phyloP scores from a whole-genome alignment of 2,888 invertebrate genomes.

The Rhagonycha lutea region DNA sequence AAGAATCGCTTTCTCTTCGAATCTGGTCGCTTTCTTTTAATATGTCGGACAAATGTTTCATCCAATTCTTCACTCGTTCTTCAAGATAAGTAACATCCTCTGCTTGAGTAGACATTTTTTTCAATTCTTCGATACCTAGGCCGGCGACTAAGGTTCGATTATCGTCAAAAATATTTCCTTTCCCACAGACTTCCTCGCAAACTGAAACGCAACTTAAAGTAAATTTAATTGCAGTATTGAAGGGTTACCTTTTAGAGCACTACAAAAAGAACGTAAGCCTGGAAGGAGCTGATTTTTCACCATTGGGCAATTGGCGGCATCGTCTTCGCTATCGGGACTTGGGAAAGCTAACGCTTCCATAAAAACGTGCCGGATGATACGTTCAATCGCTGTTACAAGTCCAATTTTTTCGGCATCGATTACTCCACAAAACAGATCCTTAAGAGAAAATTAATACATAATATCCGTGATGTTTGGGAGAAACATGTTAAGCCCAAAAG shows the following conservation, averaged over 20 bases:
- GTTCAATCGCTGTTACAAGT: conserved; percentile 83
- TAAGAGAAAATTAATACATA: conserved; percentile 5
- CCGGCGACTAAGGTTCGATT: conserved; percentile 65
- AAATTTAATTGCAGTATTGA: neutral
- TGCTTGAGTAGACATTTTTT: conserved; percentile 70
- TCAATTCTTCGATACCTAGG: conserved; percentile 68
- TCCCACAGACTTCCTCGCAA: conserved; percentile 83
- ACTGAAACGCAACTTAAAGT: conserved; percentile 56
- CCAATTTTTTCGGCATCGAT: conserved; percentile 79
- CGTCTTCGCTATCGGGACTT: conserved; percentile 78
- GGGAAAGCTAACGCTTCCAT: conserved; percentile 88
- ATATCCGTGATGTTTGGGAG: neutral
- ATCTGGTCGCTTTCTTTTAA: conserved; percentile 91
- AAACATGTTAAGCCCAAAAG: no score
- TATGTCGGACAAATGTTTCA: conserved; percentile 79
- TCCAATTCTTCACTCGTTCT: conserved; percentile 77
- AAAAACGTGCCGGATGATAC: conserved; percentile 86
- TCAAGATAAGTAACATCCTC: conserved; percentile 70
- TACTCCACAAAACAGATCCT: conserved; percentile 72
- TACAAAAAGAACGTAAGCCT: conserved; percentile 83
- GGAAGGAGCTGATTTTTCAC: conserved; percentile 84
- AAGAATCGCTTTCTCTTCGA: conserved; percentile 87
- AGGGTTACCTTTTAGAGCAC: conserved; percentile 75
- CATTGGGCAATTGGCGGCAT: conserved; percentile 76
- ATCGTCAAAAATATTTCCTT: conserved; percentile 78